These are phyloP conservation scores for Masnerella sp. DNA, from an alignment of 2,888 invertebrate species.

Conservation along the genomic window DNA sequence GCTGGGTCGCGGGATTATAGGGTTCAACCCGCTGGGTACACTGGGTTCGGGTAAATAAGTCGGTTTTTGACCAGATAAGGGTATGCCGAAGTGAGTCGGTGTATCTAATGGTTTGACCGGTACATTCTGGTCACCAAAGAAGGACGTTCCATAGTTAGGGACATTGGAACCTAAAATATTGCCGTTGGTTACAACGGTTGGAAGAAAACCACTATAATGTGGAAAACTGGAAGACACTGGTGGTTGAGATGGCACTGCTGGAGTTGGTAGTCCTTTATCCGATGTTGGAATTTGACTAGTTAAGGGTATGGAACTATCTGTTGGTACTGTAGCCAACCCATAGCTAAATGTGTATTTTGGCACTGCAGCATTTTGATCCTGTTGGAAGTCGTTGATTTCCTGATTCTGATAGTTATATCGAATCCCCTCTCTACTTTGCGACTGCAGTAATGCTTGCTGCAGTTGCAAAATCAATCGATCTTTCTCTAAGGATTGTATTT, in stretches of 20 bases:
- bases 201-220: conserved; percentile 70
- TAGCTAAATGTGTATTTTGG: conserved; percentile 63
- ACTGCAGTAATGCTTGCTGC: conserved; percentile 66
- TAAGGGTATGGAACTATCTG: conserved; percentile 28
- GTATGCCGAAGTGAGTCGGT: conserved; percentile 72
- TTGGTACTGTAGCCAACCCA: conserved; percentile 61
- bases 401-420: conserved; percentile 57
- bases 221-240: conserved; percentile 57
- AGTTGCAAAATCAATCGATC: conserved; percentile 71
- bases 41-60: conserved; percentile 33
- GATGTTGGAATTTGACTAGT: no score
- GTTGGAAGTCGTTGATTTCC: no score
- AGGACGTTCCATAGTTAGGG: conserved; percentile 28
- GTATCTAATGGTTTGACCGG: conserved; percentile 61
- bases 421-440: conserved; percentile 53
- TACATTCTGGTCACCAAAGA: conserved; percentile 15
- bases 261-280: no score
- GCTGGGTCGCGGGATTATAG: conserved; percentile 47
- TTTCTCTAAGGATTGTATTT: conserved; percentile 71
- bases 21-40: conserved; percentile 58
- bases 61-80: conserved; percentile 68
- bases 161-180: conserved; percentile 60
- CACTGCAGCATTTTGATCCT: background rate
- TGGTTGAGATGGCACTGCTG: conserved; percentile 12
- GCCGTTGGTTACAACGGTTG: conserved; percentile 65